These are phyloP conservation scores for Eledona agricola DNA, from an alignment of 2,888 invertebrate species.

Conservation along the genomic window DNA sequence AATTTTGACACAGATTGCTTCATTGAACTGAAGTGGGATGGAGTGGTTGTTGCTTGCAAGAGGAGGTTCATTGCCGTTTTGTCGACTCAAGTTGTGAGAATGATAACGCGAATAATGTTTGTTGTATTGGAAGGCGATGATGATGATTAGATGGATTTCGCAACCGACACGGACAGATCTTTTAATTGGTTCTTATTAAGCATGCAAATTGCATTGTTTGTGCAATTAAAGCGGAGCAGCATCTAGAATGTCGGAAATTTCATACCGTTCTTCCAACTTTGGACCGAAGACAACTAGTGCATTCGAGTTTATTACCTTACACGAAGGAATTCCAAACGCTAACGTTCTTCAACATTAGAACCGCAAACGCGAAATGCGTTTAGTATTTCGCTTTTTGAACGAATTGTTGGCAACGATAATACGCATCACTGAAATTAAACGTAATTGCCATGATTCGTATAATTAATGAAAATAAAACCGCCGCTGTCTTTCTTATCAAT, in stretches of 20 bases:
- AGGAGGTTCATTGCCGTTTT: too few relatives aligned
- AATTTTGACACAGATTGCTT: too few relatives aligned
- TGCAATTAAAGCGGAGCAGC: slow-evolving; percentile 9
- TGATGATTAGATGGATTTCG: not conserved
- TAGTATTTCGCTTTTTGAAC: too few relatives aligned
- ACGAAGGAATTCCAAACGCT: slow-evolving; percentile 5
- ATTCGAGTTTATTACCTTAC: slow-evolving; percentile 1
- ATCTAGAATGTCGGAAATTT: slow-evolving; percentile 20
- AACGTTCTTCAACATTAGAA: too few relatives aligned
- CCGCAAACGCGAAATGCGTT: too few relatives aligned
- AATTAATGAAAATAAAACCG: slow-evolving; percentile 14
- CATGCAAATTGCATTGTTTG: slow-evolving; percentile 14
- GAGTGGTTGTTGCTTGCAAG: too few relatives aligned
- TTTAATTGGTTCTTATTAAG: slow-evolving; percentile 20
- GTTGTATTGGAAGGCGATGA: too few relatives aligned
- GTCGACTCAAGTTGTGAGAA: too few relatives aligned
- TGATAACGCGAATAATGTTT: too few relatives aligned
- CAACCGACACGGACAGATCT: slow-evolving; percentile 2
- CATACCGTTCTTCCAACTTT: slow-evolving; percentile 9
- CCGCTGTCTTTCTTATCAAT: slow-evolving; percentile 7
- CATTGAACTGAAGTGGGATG: too few relatives aligned
- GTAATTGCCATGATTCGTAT: slow-evolving; percentile 11
- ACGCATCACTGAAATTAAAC: slow-evolving; percentile 11
- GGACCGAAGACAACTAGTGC: slow-evolving; percentile 5
- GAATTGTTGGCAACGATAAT: slow-evolving; percentile 9